Percentiles rank a stretch among this genome's conserved stretches.
Conservation (phyloP, 2,888 invertebrate species). For the Thyatira batis region DNA sequence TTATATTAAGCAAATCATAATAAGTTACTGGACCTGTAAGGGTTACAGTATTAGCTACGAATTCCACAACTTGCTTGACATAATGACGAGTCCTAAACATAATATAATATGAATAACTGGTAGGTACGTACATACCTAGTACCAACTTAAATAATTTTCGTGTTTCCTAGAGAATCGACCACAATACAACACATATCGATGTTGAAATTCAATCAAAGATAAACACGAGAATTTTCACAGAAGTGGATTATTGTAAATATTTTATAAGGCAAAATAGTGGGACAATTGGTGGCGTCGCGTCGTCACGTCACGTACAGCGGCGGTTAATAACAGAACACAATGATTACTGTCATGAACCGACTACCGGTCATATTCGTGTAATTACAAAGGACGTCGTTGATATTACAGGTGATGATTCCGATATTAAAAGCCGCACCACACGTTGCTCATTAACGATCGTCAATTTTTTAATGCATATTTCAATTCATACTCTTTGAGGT, state of each 20-base stretch:
- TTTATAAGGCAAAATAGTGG: constrained; percentile 30
- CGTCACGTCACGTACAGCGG: constrained; percentile 26
- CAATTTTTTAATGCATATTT: not conserved
- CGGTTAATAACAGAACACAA: constrained; percentile 20
- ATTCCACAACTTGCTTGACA: no score
- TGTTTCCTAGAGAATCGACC: not conserved
- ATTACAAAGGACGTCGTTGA: constrained; percentile 19
- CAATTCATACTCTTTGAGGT: not conserved
- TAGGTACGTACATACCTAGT: no score
- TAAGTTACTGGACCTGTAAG: no score
- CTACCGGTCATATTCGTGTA: constrained; percentile 23
- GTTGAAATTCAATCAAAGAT: constrained; percentile 12
- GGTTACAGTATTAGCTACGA: no score
- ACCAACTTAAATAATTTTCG: no score
- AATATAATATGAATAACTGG: no score
- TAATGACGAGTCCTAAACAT: no score
- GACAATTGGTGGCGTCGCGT: constrained; percentile 29
- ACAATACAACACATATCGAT: constrained; percentile 10
- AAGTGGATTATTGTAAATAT: constrained; percentile 30
- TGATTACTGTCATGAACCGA: constrained; percentile 21
- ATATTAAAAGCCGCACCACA: not conserved
- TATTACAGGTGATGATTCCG: not conserved
- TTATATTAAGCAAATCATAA: no score
- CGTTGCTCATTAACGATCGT: not conserved
- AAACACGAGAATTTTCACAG: constrained; percentile 20